Conservation (phyloP, 2,797 vertebrate species). For the Pempheris klunzingeri region DNA sequence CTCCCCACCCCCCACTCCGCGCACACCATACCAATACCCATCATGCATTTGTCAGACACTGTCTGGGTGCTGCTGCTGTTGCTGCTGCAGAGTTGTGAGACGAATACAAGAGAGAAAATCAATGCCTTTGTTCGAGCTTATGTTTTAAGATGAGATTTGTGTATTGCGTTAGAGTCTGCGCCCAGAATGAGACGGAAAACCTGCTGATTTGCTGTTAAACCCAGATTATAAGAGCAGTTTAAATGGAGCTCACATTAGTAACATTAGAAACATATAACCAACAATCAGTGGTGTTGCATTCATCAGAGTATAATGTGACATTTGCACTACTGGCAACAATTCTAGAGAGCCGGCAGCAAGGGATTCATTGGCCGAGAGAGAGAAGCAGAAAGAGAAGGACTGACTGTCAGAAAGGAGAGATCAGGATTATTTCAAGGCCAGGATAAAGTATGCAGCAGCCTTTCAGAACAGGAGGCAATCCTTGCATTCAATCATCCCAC, state of each 20-base stretch:
- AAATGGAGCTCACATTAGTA: background rate
- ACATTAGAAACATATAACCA: slow-evolving; percentile 13
- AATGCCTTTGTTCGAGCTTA: slow-evolving; percentile 23
- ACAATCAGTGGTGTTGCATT: slow-evolving; percentile 10
- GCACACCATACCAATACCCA: slow-evolving; percentile 71
- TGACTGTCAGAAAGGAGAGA: slow-evolving; percentile 26
- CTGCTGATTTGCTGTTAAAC: background rate
- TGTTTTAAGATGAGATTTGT: slow-evolving; percentile 23
- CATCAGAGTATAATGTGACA: slow-evolving; percentile 42
- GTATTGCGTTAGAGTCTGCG: background rate
- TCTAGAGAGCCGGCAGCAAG: slow-evolving; percentile 22
- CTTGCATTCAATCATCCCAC: background rate
- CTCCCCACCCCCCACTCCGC: slow-evolving; percentile 32
- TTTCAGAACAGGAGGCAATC: slow-evolving; percentile 13
- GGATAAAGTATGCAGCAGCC: background rate
- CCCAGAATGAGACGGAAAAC: slow-evolving; percentile 10
- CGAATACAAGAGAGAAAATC: slow-evolving; percentile 37
- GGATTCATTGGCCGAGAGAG: slow-evolving; percentile 27
- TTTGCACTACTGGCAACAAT: slow-evolving; percentile 38
- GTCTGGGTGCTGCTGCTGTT: slow-evolving; percentile 62
- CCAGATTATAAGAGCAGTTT: background rate
- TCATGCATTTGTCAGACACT: slow-evolving; percentile 81
- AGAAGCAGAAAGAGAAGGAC: slow-evolving; percentile 37
- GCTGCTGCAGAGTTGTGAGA: slow-evolving; percentile 34
- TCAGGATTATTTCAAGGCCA: slow-evolving; percentile 21